Evolutionary conservation across 2,113 vertebrate genomes (phyloP), one percentile per base, ranked within the genome.

Genomic region (Hirundichthys speculiger): DNA sequence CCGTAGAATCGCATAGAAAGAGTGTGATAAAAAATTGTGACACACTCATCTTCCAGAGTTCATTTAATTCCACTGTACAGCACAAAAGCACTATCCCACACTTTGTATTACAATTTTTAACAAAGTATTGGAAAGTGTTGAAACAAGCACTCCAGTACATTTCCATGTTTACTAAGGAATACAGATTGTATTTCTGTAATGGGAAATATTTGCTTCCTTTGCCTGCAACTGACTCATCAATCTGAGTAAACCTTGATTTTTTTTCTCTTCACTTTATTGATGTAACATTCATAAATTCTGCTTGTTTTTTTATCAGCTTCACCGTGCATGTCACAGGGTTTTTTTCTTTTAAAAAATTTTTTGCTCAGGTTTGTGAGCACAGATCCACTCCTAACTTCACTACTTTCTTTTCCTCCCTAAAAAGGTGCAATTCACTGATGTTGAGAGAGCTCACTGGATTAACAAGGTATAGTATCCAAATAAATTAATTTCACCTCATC

Each of bases 381-480:
- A n/a, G n/a, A n/a, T n/a, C n/a, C n/a, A n/a, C n/a, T n/a, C n/a
- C 30, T 34, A 10, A 34, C 30, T 34, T 34, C 6, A 34, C 9
- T 53, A 24, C 62, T 52, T 65, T 18, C 47, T 30, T 53, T 45
- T 41, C 15, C 12, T 25, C 50, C 67, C 13, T 19, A 14, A 48
- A 57, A 40, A 99, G 98, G 94, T 99, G 64, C 83, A 96, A 6
- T 99, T 98, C 53, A 92, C 93, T 5, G 95, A 98, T 18, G 92
- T 96, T 43, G 98, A 99, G 81, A 94, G 96, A 46, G 96, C 93
- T 6, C 91, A 95, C 30, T 99, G 98, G 98, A 77, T 98, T 49
- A 99, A 99, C 85, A 99, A 99, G 96, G 98, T 99, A 94, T 83
- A 12, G 47, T 79, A 19, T 47, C 4, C 25, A 53, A 22, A 0